Base-by-base conservation (phyloP, 2,113 vertebrate species). In the Bos javanicus region DNA sequence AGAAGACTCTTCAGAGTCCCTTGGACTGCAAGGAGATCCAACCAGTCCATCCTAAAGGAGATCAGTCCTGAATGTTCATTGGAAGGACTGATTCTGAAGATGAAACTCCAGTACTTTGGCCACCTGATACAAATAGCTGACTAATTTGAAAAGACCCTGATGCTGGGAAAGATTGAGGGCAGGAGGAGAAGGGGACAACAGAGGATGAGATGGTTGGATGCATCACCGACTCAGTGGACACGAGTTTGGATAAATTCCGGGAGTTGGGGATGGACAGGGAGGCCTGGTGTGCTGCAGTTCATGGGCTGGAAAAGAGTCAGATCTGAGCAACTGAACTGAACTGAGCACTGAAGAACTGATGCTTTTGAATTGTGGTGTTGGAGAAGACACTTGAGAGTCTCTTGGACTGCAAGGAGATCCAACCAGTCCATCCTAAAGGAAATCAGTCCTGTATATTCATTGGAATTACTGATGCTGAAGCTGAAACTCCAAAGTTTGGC, bases 281-380 rank as follows among this genome's bases (percentile, higher is more conserved):
- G 19, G 17, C n/a, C 64, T 71, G 64, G 64, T 1, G 0, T 67
- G 33, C 8, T 67, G 16, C 64, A 21, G 17, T 36, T 10, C 64
- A 11, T 21, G 64, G 64, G 17, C n/a, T 71, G 0, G 9, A 10
- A 71, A 36, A 21, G 64, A 71, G 43, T 46, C 43, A 46, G 43
- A 46, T 46, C 4, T 71, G 64, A 71, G 64, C n/a, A 21, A 71
- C 17, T 21, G 9, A 71, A 36, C 17, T 36, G n/a, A 71, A 71
- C n/a, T 71, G 9, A 71, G 17, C 1, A 0, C n/a, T 0, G 0
- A 71, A 71, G n/a, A 71, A 36, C 11, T 71, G 33, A 71, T 36
- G 64, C 17, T 36, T 71, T 36, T 71, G 64, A 71, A 71, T 16
- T 36, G 9, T 71, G n/a, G 64, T 71, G 9, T 71, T 71, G 64